Evolutionary conservation across 2,113 vertebrate genomes (phyloP).

Genomic region (Morone saxatilis): DNA sequence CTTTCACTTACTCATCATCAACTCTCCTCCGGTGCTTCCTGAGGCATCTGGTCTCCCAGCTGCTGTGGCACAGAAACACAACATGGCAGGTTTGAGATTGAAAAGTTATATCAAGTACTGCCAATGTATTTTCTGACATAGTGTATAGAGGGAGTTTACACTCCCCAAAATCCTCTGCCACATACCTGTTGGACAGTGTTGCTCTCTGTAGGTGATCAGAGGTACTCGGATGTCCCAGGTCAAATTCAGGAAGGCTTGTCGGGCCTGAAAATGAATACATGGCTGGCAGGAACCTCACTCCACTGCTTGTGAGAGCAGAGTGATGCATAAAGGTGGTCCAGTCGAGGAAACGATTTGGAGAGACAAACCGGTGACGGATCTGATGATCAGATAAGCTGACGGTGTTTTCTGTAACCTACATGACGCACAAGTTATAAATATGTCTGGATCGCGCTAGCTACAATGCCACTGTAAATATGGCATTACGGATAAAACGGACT

Average conservation of each 20-base stretch:
- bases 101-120: neutral
- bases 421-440: conserved; percentile 8
- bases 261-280: conserved; percentile 78
- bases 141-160: neutral
- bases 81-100: neutral
- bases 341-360: conserved; percentile 12
- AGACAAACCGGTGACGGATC: conserved; percentile 1
- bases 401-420: neutral
- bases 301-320: conserved; percentile 60
- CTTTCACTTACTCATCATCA: conserved; percentile 81
- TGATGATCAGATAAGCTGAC: conserved; percentile 25
- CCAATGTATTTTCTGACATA: neutral
- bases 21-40: conserved; percentile 83
- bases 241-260: conserved; percentile 71
- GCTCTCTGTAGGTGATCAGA: conserved; percentile 60
- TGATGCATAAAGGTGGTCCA: conserved; percentile 69
- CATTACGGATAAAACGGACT: neutral
- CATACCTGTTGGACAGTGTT: conserved; percentile 71
- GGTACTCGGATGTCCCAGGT: conserved; percentile 62
- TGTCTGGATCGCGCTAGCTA: conserved; percentile 17
- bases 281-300: conserved; percentile 73
- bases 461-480: neutral
- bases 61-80: conserved; percentile 55
- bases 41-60: conserved; percentile 83
- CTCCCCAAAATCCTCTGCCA: neutral